Base-by-base conservation (phyloP, 2,888 invertebrate species). In the Gisinianus flammeolus region DNA sequence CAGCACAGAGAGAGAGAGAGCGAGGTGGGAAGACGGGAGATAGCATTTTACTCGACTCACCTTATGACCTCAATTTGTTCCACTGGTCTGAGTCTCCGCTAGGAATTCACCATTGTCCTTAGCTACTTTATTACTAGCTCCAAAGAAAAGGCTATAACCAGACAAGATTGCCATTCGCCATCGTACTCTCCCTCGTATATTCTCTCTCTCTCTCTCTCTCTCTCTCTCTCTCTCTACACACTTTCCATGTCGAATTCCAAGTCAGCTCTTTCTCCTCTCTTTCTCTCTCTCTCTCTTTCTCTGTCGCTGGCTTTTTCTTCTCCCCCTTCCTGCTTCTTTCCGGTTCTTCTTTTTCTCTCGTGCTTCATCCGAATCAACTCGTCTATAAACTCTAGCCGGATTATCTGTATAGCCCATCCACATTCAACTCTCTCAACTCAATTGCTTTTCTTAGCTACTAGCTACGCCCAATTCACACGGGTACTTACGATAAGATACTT, bases 21-120 rank as follows among this genome's bases (percentile, higher is more conserved):
- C 26, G 22, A 35, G 44, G 30, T 28, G 64, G 64, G 16, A 72
- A 54, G 72, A 62, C 35, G 54, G 28, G 54, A 56, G 66, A 54
- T 77, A 58, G 58, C 77, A 77, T 70, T 67, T 67, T 58, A 66
- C 66, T 67, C 73, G 52, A 62, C 70, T 79, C 77, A 77, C 79
- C 76, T 79, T 77, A 76, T 79, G 79, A 77, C 79, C 79, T 69
- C 79, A 77, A 79, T 79, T 79, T 79, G 79, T 79, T 79, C 79
- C 76, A 77, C 72, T 70, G 66, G 67, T 74, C 73, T 76, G 79
- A 73, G 62, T 79, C 70, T 76, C 75, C 66, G 58, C 75, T 24
- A 67, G 75, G 67, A 75, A 67, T 75, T 75, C 75, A 30, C 75
- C 75, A 66, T 75, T 75, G 75, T 75, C 67, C 62, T 62, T 62